A percentile compares a stretch with the other conserved stretches of the same genome.
Evolutionary conservation across 2,797 vertebrate genomes (phyloP).

Genomic region (Macroramphosus scolopax): DNA sequence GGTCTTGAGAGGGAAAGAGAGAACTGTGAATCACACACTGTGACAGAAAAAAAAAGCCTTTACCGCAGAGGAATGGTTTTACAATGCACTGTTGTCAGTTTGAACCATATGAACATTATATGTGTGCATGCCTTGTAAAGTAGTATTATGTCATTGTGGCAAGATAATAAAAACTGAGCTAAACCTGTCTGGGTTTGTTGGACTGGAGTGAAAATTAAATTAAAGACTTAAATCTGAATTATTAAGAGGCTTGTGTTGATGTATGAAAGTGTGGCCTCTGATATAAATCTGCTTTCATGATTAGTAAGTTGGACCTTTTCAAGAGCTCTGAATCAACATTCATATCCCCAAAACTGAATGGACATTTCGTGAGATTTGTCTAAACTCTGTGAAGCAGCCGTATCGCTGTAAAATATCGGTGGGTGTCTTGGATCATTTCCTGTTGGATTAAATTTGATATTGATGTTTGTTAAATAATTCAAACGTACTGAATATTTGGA

Average conservation of each 20-base stretch:
- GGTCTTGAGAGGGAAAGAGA: constrained; percentile 73
- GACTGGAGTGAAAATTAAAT: constrained; percentile 22
- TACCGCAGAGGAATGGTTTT: constrained; percentile 80
- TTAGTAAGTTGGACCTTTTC: background rate
- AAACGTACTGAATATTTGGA: no score
- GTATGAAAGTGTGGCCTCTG: background rate
- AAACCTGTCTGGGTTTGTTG: constrained; percentile 74
- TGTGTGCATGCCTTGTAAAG: constrained; percentile 94
- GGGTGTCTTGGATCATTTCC: no score
- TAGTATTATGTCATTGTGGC: constrained; percentile 85
- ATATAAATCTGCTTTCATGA: background rate
- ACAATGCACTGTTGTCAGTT: constrained; percentile 75
- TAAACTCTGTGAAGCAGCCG: no score
- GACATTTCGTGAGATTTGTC: background rate
- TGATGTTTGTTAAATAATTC: no score
- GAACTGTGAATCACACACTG: constrained; percentile 83
- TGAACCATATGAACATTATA: constrained; percentile 77
- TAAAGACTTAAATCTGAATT: background rate
- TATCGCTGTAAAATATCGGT: no score
- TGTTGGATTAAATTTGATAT: no score
- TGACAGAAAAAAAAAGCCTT: constrained; percentile 87
- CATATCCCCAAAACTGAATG: background rate
- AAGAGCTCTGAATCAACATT: background rate
- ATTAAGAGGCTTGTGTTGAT: background rate
- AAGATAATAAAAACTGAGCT: constrained; percentile 84